A percentile compares a stretch with the other conserved stretches of the same genome.
Conservation (phyloP, 2,113 vertebrate genomes). For the Equus quagga region DNA sequence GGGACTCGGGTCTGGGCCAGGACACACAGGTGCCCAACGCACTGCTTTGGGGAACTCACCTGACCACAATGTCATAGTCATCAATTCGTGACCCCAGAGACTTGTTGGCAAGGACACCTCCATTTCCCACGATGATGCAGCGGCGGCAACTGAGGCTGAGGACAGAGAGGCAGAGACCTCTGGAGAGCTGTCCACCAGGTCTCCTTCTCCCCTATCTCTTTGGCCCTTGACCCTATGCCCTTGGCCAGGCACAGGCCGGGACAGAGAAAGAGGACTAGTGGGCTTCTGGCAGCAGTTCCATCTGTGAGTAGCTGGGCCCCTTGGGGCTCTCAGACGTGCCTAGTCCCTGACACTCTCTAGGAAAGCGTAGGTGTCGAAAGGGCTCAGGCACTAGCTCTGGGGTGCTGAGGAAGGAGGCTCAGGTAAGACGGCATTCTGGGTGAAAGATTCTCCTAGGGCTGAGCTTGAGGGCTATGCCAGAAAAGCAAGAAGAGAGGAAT, state of each 20-base stretch:
- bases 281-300: neutral
- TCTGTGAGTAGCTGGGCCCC: neutral
- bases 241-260: constrained; percentile 43
- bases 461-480: neutral
- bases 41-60: constrained; percentile 88
- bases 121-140: constrained; percentile 97
- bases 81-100: constrained; percentile 97
- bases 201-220: neutral
- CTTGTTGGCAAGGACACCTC: constrained; percentile 97
- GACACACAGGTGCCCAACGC: neutral
- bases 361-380: neutral
- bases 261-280: neutral
- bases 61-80: constrained; percentile 95
- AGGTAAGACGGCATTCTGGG: neutral
- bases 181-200: neutral
- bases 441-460: neutral
- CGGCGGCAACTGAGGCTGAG: constrained; percentile 94
- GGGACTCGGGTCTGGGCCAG: neutral
- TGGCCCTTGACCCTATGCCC: neutral
- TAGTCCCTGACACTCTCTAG: neutral
- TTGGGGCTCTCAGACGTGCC: neutral
- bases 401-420: neutral
- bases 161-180: neutral
- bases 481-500: neutral
- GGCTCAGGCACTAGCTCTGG: neutral